These are phyloP conservation scores for Elgaria multicarinata DNA, from an alignment of 2,113 vertebrate species.

Conservation along the genomic window DNA sequence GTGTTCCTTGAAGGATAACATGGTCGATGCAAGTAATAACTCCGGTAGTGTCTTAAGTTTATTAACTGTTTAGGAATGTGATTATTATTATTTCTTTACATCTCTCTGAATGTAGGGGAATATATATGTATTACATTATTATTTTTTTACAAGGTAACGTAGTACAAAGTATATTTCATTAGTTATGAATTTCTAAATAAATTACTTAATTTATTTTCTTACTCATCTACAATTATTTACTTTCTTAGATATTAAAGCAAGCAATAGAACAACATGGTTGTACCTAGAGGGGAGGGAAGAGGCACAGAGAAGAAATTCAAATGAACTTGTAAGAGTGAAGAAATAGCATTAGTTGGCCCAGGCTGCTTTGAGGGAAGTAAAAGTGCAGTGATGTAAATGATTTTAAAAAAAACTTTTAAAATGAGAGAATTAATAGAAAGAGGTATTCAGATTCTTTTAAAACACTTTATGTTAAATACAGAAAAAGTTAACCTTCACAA, in stretches of 20 bases:
- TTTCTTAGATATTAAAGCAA: slow-evolving; percentile 54
- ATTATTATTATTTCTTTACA: slow-evolving; percentile 6
- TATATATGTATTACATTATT: background rate
- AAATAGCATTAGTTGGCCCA: slow-evolving; percentile 11
- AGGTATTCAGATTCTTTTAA: slow-evolving; percentile 27
- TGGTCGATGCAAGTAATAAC: slow-evolving; percentile 43
- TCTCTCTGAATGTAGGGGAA: background rate
- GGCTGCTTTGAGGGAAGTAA: slow-evolving; percentile 40
- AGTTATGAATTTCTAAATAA: background rate
- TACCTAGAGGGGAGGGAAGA: slow-evolving; percentile 60
- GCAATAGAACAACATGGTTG: slow-evolving; percentile 56
- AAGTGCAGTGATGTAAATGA: slow-evolving; percentile 21
- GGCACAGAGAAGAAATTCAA: slow-evolving; percentile 59
- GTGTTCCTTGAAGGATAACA: too few relatives aligned
- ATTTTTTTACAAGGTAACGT: background rate
- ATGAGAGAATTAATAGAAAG: slow-evolving; percentile 10
- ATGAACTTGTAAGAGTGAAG: slow-evolving; percentile 60
- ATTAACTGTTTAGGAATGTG: slow-evolving; percentile 22
- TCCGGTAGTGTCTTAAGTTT: slow-evolving; percentile 41
- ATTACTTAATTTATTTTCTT: background rate
- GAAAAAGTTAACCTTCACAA: slow-evolving; percentile 62
- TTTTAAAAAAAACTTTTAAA: slow-evolving; percentile 25
- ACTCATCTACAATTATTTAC: too few relatives aligned
- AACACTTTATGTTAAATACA: slow-evolving; percentile 35
- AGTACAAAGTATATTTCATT: background rate